phyloP scores from a whole-genome alignment of 2,888 invertebrate species.

The Phyllotreta cruciferae region DNA sequence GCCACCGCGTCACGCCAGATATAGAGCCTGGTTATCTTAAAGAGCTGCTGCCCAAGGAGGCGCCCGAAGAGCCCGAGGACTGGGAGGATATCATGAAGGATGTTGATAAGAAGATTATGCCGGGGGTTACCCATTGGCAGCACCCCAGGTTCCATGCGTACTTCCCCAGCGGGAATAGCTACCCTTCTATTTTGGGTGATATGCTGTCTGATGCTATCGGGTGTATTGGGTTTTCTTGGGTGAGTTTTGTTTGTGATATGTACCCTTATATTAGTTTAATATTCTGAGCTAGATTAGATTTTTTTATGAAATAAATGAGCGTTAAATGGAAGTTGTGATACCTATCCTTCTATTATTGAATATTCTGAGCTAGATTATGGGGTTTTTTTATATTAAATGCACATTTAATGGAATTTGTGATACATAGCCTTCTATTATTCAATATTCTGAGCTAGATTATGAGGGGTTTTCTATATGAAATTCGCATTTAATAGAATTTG shows the following conservation, averaged over 20 bases:
- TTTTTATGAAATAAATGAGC: too few relatives aligned
- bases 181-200: slow-evolving; percentile 95
- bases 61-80: slow-evolving; percentile 81
- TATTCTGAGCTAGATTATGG: too few relatives aligned
- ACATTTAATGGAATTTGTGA: too few relatives aligned
- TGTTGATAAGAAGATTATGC: slow-evolving; percentile 91
- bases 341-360: too few relatives aligned
- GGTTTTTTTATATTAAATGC: too few relatives aligned
- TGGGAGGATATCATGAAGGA: slow-evolving; percentile 92
- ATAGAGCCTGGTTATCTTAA: slow-evolving; percentile 92
- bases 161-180: slow-evolving; percentile 97
- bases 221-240: slow-evolving; percentile 99
- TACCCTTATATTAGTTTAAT: not conserved
- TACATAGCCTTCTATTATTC: too few relatives aligned
- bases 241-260: slow-evolving; percentile 54
- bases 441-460: too few relatives aligned
- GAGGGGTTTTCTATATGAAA: too few relatives aligned
- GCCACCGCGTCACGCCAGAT: slow-evolving; percentile 84
- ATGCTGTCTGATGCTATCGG: slow-evolving; percentile 97
- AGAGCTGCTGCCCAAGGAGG: slow-evolving; percentile 77
- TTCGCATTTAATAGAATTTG: too few relatives aligned
- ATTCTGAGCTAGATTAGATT: not conserved
- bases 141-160: slow-evolving; percentile 99
- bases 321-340: too few relatives aligned
- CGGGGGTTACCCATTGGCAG: slow-evolving; percentile 98